phyloP scores from a whole-genome alignment of 2,113 vertebrate genomes.

The Chamaea fasciata region DNA sequence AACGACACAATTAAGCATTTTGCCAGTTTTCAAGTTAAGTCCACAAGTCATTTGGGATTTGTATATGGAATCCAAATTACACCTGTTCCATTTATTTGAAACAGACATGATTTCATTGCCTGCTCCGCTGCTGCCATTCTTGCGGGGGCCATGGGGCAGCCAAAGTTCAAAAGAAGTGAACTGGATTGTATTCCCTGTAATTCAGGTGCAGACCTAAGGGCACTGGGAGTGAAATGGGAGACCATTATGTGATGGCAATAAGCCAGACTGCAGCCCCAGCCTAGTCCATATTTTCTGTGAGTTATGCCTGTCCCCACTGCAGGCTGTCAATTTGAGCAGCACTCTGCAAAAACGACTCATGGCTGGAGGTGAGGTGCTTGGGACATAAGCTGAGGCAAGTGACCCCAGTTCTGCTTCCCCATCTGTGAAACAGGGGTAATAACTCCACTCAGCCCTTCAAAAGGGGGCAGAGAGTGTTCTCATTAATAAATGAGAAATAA shows the following conservation, averaged over 20 bases:
- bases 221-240: neutral
- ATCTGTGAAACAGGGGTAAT: neutral
- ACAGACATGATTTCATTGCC: neutral
- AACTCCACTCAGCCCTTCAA: neutral
- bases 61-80: neutral
- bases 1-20: neutral
- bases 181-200: neutral
- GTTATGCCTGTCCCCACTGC: neutral
- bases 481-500: neutral
- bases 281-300: neutral
- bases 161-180: neutral
- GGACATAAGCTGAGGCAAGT: neutral
- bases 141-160: accelerated
- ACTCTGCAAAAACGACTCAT: accelerated
- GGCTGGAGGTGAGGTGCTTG: neutral
- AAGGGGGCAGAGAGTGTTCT: neutral
- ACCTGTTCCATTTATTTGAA: neutral
- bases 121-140: neutral
- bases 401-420: neutral
- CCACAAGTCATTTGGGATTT: neutral
- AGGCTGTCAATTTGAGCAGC: accelerated
- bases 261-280: neutral
- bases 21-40: neutral
- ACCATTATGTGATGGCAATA: neutral
- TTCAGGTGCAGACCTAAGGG: neutral